A percentile compares a stretch with the other conserved stretches of the same genome.
These are phyloP conservation scores for Tamandua tetradactyla DNA, from an alignment of 2,797 vertebrate species.

Conservation along the genomic window DNA sequence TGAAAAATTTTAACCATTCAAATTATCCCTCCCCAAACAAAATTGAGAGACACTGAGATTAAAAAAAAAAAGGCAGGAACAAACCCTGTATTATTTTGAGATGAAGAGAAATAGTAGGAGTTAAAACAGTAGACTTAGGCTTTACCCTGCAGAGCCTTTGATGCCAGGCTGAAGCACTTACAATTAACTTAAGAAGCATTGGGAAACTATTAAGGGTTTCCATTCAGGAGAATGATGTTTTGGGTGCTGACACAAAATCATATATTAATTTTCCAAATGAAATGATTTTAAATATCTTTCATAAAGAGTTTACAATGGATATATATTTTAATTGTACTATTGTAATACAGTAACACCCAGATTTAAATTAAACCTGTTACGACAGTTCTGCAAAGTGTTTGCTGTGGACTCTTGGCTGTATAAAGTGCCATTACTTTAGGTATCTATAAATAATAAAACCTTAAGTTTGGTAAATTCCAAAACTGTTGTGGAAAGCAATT, in stretches of 20 bases:
- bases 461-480: not conserved
- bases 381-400: not conserved
- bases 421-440: not conserved
- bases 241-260: not conserved
- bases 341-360: not conserved
- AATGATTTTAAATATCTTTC: not conserved
- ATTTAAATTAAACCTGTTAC: slow-evolving; percentile 9
- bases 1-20: not conserved
- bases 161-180: not conserved
- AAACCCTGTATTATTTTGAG: not conserved
- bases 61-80: not conserved
- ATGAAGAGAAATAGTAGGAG: not conserved
- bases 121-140: not conserved
- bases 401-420: not conserved
- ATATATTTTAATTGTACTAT: not conserved
- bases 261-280: not conserved
- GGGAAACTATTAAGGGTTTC: not conserved
- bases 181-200: not conserved
- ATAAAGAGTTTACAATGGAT: not conserved
- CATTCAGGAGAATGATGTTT: not conserved
- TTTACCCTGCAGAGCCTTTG: not conserved
- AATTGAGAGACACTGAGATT: not conserved
- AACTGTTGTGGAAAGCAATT: not conserved
- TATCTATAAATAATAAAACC: not conserved
- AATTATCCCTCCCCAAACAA: not conserved